These are phyloP conservation scores for Atlantisia rogersi DNA, from an alignment of 2,113 vertebrate species.

Conservation along the genomic window DNA sequence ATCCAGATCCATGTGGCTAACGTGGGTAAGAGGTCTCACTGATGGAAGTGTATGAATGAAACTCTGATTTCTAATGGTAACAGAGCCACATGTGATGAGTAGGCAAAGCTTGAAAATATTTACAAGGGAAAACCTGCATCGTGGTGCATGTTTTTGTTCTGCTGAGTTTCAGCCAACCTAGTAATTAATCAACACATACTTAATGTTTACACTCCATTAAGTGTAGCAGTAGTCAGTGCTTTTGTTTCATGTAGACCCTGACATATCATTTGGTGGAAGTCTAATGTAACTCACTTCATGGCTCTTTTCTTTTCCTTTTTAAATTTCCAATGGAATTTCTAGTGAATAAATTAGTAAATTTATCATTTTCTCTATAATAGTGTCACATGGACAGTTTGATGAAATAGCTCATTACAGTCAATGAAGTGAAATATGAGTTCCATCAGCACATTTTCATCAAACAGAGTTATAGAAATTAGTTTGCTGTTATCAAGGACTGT, in stretches of 20 bases:
- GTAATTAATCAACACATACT: constrained; percentile 67
- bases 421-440: constrained; percentile 86
- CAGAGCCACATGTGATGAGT: not conserved
- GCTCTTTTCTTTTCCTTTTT: constrained; percentile 74
- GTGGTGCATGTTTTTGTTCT: constrained; percentile 30
- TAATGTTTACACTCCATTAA: constrained; percentile 72
- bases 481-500: constrained; percentile 77
- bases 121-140: constrained; percentile 3
- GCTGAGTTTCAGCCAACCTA: constrained; percentile 40
- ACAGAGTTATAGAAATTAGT: constrained; percentile 80
- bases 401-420: constrained; percentile 87
- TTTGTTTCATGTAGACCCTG: constrained; percentile 68
- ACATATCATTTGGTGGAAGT: constrained; percentile 66
- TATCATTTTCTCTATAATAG: constrained; percentile 82
- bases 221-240: constrained; percentile 51
- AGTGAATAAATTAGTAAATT: constrained; percentile 84
- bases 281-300: constrained; percentile 71
- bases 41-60: not conserved
- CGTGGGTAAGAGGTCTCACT: not conserved
- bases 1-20: not conserved
- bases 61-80: constrained; percentile 5
- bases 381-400: constrained; percentile 86
- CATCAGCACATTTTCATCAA: constrained; percentile 83
- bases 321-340: constrained; percentile 78
- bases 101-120: constrained; percentile 14